phyloP scores from a whole-genome alignment of 1,140 invertebrate genomes.

The Stegodyphus dumicola region DNA sequence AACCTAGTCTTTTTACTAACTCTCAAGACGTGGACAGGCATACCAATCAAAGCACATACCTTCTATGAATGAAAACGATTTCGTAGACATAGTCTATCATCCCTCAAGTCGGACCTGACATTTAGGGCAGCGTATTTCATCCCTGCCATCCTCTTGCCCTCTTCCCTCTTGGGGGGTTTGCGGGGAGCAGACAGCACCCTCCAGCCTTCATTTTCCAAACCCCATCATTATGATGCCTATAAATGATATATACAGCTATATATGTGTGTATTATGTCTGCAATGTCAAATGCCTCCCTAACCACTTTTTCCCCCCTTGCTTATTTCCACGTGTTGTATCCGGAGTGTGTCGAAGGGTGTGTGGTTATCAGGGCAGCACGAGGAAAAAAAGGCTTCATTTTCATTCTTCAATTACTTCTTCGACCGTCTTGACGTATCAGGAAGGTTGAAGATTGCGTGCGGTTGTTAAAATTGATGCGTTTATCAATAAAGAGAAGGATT shows the following conservation, averaged over 20 bases:
- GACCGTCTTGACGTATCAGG: no score
- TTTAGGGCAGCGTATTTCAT: background rate
- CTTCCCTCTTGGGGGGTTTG: no score
- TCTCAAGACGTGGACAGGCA: conserved; percentile 9
- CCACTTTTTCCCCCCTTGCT: no score
- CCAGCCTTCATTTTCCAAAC: background rate
- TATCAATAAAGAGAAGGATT: background rate
- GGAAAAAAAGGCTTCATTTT: no score
- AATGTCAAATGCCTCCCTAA: no score
- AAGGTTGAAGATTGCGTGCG: background rate
- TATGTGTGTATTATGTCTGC: conserved; percentile 40
- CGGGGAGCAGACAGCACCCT: background rate
- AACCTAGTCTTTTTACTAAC: conserved; percentile 3
- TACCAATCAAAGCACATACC: conserved; percentile 32
- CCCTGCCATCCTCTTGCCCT: background rate
- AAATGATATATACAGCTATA: conserved; percentile 19
- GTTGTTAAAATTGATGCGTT: background rate
- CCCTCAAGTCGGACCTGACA: background rate
- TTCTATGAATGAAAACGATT: conserved; percentile 18
- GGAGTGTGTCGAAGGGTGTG: no score
- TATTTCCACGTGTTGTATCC: no score
- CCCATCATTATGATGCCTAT: conserved; percentile 20
- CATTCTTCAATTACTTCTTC: no score
- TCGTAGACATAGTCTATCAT: conserved; percentile 22
- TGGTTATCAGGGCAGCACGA: no score